A percentile compares a stretch with the other conserved stretches of the same genome.
Evolutionary conservation across 2,888 invertebrate species (phyloP).

Genomic region (Epirrhoe alternata): DNA sequence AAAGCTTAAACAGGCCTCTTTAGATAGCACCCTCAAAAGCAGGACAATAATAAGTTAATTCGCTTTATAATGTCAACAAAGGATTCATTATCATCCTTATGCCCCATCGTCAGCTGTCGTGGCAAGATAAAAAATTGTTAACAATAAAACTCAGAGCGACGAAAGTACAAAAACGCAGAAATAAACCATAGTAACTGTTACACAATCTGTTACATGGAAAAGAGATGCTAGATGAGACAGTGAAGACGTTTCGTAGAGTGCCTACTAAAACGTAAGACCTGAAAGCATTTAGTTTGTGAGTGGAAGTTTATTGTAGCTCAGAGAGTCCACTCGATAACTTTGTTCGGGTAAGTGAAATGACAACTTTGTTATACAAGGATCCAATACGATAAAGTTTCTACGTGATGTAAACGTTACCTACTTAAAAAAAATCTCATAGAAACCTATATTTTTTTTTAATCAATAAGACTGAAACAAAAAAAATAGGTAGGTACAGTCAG

Average conservation of each 20-base stretch:
- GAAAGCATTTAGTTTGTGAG: neutral
- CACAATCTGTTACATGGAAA: slow-evolving; percentile 32
- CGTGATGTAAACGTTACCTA: too few relatives aligned
- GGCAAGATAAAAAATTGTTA: slow-evolving; percentile 54
- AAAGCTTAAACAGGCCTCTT: neutral
- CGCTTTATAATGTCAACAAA: slow-evolving; percentile 31
- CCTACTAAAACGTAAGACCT: slow-evolving; percentile 6
- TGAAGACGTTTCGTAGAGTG: neutral
- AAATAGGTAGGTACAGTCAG: too few relatives aligned
- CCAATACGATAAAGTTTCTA: too few relatives aligned
- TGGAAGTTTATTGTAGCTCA: slow-evolving; percentile 1
- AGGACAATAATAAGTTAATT: slow-evolving; percentile 27
- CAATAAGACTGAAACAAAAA: too few relatives aligned
- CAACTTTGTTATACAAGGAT: neutral
- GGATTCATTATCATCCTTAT: slow-evolving; percentile 34
- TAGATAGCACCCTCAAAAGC: neutral
- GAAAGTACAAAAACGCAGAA: slow-evolving; percentile 60
- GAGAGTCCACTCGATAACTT: neutral
- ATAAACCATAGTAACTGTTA: slow-evolving; percentile 46
- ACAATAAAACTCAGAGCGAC: slow-evolving; percentile 53
- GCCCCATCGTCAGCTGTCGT: slow-evolving; percentile 46
- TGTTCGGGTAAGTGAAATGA: neutral
- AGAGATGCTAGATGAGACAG: slow-evolving; percentile 31
- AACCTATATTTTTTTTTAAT: too few relatives aligned
- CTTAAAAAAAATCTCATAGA: too few relatives aligned